Base-by-base conservation (phyloP, 2,797 vertebrate genomes). In the Anguilla marmorata region DNA sequence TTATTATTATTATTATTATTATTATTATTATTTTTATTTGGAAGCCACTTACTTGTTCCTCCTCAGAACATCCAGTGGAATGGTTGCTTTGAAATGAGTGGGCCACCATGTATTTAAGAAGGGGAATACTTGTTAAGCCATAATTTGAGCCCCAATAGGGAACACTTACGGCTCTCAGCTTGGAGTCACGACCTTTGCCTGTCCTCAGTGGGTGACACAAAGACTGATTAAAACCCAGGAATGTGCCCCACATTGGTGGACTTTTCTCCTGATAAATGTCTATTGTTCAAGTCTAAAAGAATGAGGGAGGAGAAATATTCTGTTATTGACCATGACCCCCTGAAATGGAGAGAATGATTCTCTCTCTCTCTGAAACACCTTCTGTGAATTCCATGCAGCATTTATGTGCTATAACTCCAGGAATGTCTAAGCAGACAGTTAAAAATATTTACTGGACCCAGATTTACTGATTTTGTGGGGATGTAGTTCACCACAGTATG, bases 211-310 rank as follows among this genome's bases (percentile, higher is more conserved):
- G 52, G 72, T 9, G 86, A 60, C 86, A 87, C 76, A 87, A 82
- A 87, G 74, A 82, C 52, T 60, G 72, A 82, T 82, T 87, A 87
- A 87, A 87, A 80, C 86, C 56, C 86, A 87, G 86, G 86, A 87
- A 87, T 87, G 58, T 27, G 21, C 66, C 76, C 16, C 33, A 52
- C 76, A 58, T 56, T 60, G 72, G 54, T 37, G 72, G 86, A 87
- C 50, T 52, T 79, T 82, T 58, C 24, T 63, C 7, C 37, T 27
- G 21, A 58, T 82, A 82, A 76, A 87, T 87, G 52, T 82, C 76
- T 30, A 60, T 87, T 80, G 74, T 87, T 60, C 37, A 37, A 72
- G n/a, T 74, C 48, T 72, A 33, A 60, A 87, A 74, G 30, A 16
- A 54, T 24, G 24, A 58, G 56, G 37, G 30, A 54, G 50, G 72